Conservation (phyloP, 2,888 invertebrate species). For the Bhutanitis thaidina region DNA sequence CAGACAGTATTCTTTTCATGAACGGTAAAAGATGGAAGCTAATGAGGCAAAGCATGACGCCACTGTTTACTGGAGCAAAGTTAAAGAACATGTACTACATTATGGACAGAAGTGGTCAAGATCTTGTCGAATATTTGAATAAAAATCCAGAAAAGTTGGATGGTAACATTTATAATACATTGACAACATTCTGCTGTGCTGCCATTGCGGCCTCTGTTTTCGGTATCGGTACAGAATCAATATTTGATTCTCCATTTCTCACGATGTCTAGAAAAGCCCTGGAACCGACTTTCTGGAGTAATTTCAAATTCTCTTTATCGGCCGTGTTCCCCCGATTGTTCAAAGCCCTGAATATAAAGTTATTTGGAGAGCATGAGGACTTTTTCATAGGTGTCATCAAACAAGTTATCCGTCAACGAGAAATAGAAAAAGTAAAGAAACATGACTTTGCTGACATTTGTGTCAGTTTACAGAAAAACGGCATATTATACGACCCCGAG, state of each 20-base stretch:
- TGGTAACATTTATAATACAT: constrained; percentile 32
- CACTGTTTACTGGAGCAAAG: constrained; percentile 53
- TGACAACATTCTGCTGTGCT: constrained; percentile 42
- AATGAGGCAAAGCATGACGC: constrained; percentile 53
- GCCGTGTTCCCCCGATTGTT: constrained; percentile 28
- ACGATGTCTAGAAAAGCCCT: constrained; percentile 33
- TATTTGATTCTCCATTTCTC: constrained; percentile 52
- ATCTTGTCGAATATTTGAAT: constrained; percentile 44
- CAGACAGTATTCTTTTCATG: constrained; percentile 42
- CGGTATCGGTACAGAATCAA: constrained; percentile 49
- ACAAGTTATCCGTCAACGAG: constrained; percentile 20
- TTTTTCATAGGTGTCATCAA: constrained; percentile 30
- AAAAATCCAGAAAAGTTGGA: constrained; percentile 25
- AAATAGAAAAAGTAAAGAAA: constrained; percentile 22
- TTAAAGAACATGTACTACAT: constrained; percentile 59
- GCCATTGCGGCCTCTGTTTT: constrained; percentile 55
- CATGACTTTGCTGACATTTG: constrained; percentile 32
- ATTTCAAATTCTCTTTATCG: constrained; percentile 35
- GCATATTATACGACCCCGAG: constrained; percentile 38
- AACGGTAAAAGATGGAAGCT: constrained; percentile 53
- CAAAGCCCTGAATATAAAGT: constrained; percentile 22
- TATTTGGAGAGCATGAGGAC: constrained; percentile 27
- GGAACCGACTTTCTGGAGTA: constrained; percentile 27
- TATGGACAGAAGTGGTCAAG: constrained; percentile 48
- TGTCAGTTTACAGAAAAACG: constrained; percentile 30